Evolutionary conservation across 2,797 vertebrate genomes (phyloP).

Genomic region (Enoplosus armatus): DNA sequence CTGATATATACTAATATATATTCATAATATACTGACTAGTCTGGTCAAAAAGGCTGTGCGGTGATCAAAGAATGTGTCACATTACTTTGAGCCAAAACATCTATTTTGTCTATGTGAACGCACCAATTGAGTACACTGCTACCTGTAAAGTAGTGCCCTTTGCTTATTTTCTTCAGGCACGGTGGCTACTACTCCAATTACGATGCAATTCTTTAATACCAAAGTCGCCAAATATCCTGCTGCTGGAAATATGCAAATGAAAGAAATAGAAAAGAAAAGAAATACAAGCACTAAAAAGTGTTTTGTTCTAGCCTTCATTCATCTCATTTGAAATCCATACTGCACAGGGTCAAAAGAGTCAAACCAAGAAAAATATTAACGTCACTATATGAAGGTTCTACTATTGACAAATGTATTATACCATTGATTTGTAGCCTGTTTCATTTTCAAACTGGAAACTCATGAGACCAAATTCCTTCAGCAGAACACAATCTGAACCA

Average conservation of each 20-base stretch:
- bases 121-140: not conserved
- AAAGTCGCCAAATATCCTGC: not conserved
- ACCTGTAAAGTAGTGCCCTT: not conserved
- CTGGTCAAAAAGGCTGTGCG: not conserved
- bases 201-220: not conserved
- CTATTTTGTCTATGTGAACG: not conserved
- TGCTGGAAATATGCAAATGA: not conserved
- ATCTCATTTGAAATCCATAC: not conserved
- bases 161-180: not conserved
- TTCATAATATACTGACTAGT: not conserved
- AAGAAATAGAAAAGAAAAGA: no score
- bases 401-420: not conserved
- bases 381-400: not conserved
- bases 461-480: not conserved
- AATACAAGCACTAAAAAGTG: not conserved
- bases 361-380: not conserved
- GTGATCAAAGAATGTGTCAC: conserved; percentile 10
- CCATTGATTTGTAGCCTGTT: not conserved
- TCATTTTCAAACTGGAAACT: not conserved
- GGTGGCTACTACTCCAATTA: not conserved
- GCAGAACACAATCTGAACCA: not conserved
- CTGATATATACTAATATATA: no score
- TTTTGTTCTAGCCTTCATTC: not conserved
- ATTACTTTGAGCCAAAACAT: conserved; percentile 3
- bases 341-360: not conserved